Base-by-base conservation (phyloP, 1,140 invertebrate genomes). In the Heliconius hermathena region DNA sequence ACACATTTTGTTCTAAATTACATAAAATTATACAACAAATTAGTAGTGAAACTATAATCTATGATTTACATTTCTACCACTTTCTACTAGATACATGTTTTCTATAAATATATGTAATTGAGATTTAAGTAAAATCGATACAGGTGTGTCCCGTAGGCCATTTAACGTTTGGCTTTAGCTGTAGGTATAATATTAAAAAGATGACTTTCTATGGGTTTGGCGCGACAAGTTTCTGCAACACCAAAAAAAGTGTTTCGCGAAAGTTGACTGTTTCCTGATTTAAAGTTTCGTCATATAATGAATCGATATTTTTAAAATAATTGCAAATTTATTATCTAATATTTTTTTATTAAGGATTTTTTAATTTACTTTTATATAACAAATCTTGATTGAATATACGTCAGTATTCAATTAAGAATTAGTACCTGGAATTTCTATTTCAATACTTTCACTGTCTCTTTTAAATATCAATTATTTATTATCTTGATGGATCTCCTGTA, bases 181-280 rank as follows among this genome's bases (percentile, higher is more conserved):
- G 54, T 57, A 22, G 54, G 22, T 66, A 66, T 29, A 29, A 66
- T 29, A 66, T 66, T 66, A 29, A 66, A 66, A 66, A 26, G 20
- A 78, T 73, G 66, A 74, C 77, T 78, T 78, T 78, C 77, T 78
- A 78, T 78, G 77, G 57, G 60, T 73, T 77, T 52, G 29, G 22
- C 38, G 36, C 71, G 72, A 73, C 70, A 38, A 77, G 75, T 77
- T 71, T 77, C 66, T 77, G 29, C 16, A 46, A 66, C 72, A 16
- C 52, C 36, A 78, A 78, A 78, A 52, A 46, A 41, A 52, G 73
- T 74, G 26, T 72, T 71, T 75, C 70, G 81, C 75, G 81, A 82
- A 82, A 82, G 81, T 82, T 80, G 72, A 57, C 13, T 66, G 13
- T 66, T 66, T 66, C 26, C 60, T 66, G 60, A 66, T 66, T 66